These are phyloP conservation scores for Mizuhopecten yessoensis DNA, from an alignment of 1,140 invertebrate species.

Conservation along the genomic window DNA sequence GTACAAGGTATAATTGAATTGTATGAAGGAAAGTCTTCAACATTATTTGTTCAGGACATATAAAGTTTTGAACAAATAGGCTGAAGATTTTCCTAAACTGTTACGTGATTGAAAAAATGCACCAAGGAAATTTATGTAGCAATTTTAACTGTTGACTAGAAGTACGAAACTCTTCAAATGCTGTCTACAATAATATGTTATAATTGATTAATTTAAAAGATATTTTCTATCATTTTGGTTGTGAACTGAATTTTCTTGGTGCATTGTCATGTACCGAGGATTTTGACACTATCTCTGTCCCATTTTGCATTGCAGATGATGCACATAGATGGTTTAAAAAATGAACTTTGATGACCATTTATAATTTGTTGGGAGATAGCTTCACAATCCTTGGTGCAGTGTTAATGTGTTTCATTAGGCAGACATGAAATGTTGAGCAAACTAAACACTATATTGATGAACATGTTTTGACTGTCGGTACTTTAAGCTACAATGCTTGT, in stretches of 20 bases:
- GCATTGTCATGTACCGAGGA: not conserved
- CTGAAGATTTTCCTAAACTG: not conserved
- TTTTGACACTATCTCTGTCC: not conserved
- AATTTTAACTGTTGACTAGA: not conserved
- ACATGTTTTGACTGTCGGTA: not conserved
- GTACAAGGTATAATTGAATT: not conserved
- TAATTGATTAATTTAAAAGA: no score
- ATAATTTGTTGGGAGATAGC: not conserved
- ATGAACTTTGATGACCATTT: not conserved
- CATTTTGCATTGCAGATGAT: not conserved
- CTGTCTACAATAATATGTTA: no score
- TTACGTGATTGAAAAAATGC: not conserved
- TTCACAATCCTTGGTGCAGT: not conserved
- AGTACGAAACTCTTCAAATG: no score
- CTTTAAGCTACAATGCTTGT: not conserved
- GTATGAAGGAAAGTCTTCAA: not conserved
- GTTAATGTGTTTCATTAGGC: not conserved
- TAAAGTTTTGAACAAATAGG: not conserved
- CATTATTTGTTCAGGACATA: not conserved
- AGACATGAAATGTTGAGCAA: slow-evolving; percentile 4
- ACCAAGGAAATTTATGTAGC: not conserved
- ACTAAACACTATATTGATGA: slow-evolving; percentile 19
- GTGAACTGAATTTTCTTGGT: not conserved
- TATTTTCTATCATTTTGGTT: not conserved
- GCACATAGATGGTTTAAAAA: not conserved